Base-by-base conservation (phyloP, 2,888 invertebrate genomes). In the Capitulum mitella region DNA sequence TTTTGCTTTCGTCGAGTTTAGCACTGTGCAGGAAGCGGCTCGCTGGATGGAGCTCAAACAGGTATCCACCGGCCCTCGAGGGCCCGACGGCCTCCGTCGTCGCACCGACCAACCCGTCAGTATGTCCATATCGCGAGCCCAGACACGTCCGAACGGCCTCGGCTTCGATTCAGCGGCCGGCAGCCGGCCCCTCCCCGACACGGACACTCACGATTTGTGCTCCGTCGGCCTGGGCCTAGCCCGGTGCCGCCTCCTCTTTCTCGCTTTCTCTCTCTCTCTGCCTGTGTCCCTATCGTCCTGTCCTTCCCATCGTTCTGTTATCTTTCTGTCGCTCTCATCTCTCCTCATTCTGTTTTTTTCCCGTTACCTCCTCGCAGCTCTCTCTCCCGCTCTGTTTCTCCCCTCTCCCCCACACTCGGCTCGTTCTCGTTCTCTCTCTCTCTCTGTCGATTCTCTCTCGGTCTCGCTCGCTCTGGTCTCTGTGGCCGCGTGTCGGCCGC, bases 1-100 rank as follows among this genome's bases (percentile, higher is more conserved):
- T 86, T 93, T 93, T 90, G 93, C 92, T 89, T 94, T 94, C 91
- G 93, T 95, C 89, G 95, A 96, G 90, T 96, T 96, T 91, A 90
- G 91, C 87, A 91, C 92, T 87, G 90, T 92, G 87, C 90, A 91
- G 87, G 94, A 94, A 89, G 94, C 95, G 85, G 91, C 91, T 86
- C 90, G 90, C 86, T 95, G 95, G 94, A 95, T 95, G 93, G 94
- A 94, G 87, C 89, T 90, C 88, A 93, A 93, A 89, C 92, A 94
- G 91, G 93, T 93, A 90, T 81, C 81, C 79, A 76, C 74, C 61
- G 37, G 29, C 70, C 70, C 70, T 32, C 70, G 70, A 70, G 70
- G 70, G 70, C 29, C 37, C 19, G 70, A 32, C 29, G 29, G 54
- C 37, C 16, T 32, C 37, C 37, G 70, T 5, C 70, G 54, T 51